Percentiles rank a stretch among this genome's conserved stretches.
Conservation (phyloP, 2,888 invertebrate species). For the Erannis defoliaria region DNA sequence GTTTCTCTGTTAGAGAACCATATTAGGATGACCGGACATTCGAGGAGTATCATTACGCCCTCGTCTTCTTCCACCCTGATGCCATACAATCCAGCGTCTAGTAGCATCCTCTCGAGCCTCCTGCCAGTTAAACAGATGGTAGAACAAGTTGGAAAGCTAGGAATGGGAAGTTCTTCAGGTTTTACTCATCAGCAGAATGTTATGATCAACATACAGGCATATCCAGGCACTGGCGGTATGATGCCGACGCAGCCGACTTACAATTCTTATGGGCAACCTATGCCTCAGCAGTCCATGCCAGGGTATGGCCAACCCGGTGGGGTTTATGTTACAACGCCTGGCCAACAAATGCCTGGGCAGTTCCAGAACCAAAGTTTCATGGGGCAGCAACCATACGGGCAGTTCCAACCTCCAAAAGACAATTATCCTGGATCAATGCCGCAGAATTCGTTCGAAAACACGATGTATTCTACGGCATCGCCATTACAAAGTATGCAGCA, state of each 20-base stretch:
- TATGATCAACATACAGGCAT: constrained; percentile 88
- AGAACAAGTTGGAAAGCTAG: constrained; percentile 80
- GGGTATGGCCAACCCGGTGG: constrained; percentile 65
- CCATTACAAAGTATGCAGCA: constrained; percentile 82
- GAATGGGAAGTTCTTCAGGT: constrained; percentile 64
- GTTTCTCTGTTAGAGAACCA: constrained; percentile 84
- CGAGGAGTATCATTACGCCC: constrained; percentile 71
- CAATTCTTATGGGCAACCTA: constrained; percentile 62
- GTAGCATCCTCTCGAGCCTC: constrained; percentile 73
- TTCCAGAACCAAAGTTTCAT: constrained; percentile 68
- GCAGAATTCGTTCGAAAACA: constrained; percentile 62
- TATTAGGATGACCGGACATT: constrained; percentile 84
- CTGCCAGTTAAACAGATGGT: constrained; percentile 80
- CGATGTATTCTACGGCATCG: constrained; percentile 65
- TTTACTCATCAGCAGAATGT: constrained; percentile 89
- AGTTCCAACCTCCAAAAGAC: constrained; percentile 67
- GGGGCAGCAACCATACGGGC: constrained; percentile 67
- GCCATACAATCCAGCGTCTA: constrained; percentile 71
- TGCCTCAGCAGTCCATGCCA: constrained; percentile 70
- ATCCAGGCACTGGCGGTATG: constrained; percentile 83
- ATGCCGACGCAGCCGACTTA: constrained; percentile 79
- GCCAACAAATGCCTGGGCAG: constrained; percentile 69
- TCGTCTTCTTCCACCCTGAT: constrained; percentile 66
- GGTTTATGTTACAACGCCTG: constrained; percentile 70
- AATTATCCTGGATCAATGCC: constrained; percentile 65